Evolutionary conservation across 2,113 vertebrate species (phyloP).

Genomic region (Copsychus sechellarum): DNA sequence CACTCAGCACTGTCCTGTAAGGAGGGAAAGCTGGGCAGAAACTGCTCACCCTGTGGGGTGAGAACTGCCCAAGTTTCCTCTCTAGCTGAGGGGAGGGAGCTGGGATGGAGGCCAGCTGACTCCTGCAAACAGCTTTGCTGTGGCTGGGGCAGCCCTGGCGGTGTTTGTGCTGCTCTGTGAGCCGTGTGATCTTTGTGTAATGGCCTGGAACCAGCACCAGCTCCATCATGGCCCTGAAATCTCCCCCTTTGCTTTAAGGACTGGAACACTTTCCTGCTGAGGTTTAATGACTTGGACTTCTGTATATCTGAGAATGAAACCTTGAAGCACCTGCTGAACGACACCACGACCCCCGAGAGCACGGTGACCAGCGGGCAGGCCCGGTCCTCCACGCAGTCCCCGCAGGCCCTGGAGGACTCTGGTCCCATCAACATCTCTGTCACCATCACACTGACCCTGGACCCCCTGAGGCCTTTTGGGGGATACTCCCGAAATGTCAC

Average conservation of each 20-base stretch:
- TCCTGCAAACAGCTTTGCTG: fast-evolving
- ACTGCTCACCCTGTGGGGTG: fast-evolving
- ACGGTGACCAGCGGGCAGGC: constrained; percentile 88
- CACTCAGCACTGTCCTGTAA: fast-evolving
- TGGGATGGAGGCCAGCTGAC: neutral
- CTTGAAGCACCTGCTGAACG: constrained; percentile 91
- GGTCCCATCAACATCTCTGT: constrained; percentile 94
- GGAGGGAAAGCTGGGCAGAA: neutral
- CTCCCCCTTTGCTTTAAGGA: constrained; percentile 75
- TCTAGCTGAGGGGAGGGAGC: neutral
- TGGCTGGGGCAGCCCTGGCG: neutral
- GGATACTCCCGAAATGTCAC: constrained; percentile 96
- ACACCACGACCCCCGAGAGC: constrained; percentile 88
- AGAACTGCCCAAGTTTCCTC: neutral
- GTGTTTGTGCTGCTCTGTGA: neutral
- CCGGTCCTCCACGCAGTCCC: constrained; percentile 85
- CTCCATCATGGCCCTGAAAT: neutral
- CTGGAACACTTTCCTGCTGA: constrained; percentile 96
- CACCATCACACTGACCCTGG: constrained; percentile 92
- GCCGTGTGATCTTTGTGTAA: neutral
- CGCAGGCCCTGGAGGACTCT: constrained; percentile 86
- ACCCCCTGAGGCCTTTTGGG: constrained; percentile 89
- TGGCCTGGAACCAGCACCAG: neutral
- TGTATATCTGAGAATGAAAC: constrained; percentile 98
- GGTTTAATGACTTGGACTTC: constrained; percentile 95